Base-by-base conservation (phyloP, 2,888 invertebrate genomes). In the Diplolepis rosae region DNA sequence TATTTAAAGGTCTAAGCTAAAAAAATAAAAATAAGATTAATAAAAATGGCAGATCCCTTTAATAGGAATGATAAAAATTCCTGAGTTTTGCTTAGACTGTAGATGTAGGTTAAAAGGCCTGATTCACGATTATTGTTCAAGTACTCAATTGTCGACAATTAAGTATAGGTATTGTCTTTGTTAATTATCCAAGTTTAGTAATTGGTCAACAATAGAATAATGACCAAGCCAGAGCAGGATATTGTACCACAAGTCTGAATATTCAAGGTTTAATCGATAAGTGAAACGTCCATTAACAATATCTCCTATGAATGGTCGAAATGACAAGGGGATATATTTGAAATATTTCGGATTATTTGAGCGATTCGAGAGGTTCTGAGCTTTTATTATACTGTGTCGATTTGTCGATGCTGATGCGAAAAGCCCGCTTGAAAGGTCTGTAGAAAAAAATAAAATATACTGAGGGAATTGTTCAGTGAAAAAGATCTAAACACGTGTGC, bases 121-220 rank as follows among this genome's bases (percentile, higher is more conserved):
- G 13, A 18, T 50, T 24, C 50, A 50, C 18, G 50, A 50, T 50
- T 18, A 24, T 50, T 50, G 50, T n/a, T n/a, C n/a, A n/a, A n/a
- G n/a, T 50, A 50, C 50, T 9, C 27, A 50, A 50, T 50, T 50
- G 50, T 50, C 50, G 50, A 50, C 50, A 50, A 50, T 50, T 50
- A 50, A 50, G 50, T 24, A 50, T 24, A 24, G 22, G 50, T n/a
- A n/a, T n/a, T n/a, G n/a, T n/a, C n/a, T n/a, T n/a, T n/a, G n/a
- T n/a, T n/a, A n/a, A n/a, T n/a, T n/a, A n/a, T n/a, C n/a, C n/a
- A n/a, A n/a, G n/a, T n/a, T n/a, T n/a, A n/a, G n/a, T n/a, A n/a
- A 50, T 50, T 50, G 50, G 50, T 11, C 22, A 50, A 50, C 50
- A 50, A 50, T 24, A 13, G 50, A 50, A 50, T 50, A 50, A 50